Conservation (phyloP, 53 echinoderm and acorn worm species). For the Patiria pectinifera region DNA sequence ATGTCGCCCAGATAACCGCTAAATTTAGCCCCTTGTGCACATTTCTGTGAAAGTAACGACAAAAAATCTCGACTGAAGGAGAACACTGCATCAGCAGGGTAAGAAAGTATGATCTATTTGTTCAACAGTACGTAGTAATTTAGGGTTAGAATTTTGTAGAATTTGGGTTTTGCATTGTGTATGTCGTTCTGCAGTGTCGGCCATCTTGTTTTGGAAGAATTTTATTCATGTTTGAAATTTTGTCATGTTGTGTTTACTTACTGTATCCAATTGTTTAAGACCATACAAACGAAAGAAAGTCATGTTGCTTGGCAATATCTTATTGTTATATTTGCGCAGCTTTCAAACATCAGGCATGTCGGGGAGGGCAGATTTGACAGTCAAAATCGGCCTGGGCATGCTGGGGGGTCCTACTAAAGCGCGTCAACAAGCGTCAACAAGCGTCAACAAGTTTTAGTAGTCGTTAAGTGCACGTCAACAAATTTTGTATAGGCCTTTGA, state of each 20-base stretch:
- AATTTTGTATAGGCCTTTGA: too few relatives aligned
- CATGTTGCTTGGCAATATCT: too few relatives aligned
- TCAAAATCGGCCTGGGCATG: too few relatives aligned
- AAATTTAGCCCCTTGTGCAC: conserved; percentile 20
- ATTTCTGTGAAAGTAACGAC: neutral
- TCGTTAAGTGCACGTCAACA: too few relatives aligned
- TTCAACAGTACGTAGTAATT: neutral
- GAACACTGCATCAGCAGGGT: conserved; percentile 32
- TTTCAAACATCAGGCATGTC: too few relatives aligned
- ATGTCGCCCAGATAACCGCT: conserved; percentile 27
- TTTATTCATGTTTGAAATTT: neutral
- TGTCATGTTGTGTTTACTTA: neutral
- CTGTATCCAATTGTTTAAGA: too few relatives aligned
- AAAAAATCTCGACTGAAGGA: conserved; percentile 16
- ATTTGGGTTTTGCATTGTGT: conserved; percentile 18
- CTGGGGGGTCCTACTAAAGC: too few relatives aligned
- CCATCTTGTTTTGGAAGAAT: conserved; percentile 43
- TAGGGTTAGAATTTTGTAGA: neutral
- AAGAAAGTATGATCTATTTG: neutral
- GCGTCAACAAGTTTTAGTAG: too few relatives aligned
- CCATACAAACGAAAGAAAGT: too few relatives aligned
- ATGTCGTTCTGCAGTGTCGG: conserved; percentile 15
- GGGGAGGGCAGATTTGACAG: too few relatives aligned
- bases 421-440: too few relatives aligned
- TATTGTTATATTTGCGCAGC: too few relatives aligned